Conservation (phyloP, 2,113 vertebrate genomes). For the Myiagra hebetior region DNA sequence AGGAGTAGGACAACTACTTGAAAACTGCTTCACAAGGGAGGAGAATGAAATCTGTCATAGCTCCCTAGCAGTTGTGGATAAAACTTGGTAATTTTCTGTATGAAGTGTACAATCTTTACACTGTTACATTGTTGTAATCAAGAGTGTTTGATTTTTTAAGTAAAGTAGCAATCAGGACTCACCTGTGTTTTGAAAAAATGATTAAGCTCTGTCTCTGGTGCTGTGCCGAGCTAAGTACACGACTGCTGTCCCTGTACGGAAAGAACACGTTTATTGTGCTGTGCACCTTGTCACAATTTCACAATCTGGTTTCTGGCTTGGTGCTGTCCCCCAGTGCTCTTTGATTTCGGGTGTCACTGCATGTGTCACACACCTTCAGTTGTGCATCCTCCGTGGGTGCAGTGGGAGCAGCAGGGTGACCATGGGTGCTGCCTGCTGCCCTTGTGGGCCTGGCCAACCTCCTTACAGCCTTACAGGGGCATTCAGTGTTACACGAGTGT, state of each 20-base stretch:
- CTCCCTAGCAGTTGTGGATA: background rate
- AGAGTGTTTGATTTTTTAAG: background rate
- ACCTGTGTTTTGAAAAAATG: background rate
- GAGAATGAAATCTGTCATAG: background rate
- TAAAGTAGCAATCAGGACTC: background rate
- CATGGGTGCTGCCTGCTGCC: background rate
- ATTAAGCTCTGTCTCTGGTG: background rate
- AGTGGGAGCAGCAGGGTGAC: background rate
- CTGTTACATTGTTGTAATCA: background rate
- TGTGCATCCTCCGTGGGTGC: accelerated
- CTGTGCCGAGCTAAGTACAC: background rate
- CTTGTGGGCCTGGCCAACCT: accelerated
- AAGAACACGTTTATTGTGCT: background rate
- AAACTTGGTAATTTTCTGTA: background rate
- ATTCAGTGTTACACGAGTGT: accelerated
- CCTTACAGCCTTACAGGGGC: background rate
- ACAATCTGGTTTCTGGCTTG: background rate
- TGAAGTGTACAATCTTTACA: background rate
- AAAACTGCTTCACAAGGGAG: background rate
- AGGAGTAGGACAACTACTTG: background rate
- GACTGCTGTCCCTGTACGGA: background rate
- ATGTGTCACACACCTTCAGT: background rate
- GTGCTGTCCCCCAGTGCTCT: background rate
- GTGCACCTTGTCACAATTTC: background rate
- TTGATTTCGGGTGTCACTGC: background rate